Evolutionary conservation across 2,113 vertebrate genomes (phyloP).

Genomic region (Rhinolophus ferrumequinum): DNA sequence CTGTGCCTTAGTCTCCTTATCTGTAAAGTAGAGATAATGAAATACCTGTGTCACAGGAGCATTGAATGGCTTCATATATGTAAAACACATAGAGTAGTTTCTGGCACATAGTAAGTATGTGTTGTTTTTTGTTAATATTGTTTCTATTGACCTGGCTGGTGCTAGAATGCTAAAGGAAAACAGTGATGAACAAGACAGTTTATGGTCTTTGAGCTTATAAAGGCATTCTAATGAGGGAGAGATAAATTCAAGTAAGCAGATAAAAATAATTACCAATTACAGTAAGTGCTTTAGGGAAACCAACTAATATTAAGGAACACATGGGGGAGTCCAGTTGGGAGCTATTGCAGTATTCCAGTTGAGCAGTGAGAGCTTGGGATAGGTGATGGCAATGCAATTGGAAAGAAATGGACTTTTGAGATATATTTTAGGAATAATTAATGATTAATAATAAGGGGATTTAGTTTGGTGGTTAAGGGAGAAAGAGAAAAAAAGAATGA

Average conservation of each 20-base stretch:
- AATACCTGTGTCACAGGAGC: neutral
- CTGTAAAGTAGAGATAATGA: neutral
- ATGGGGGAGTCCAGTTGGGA: neutral
- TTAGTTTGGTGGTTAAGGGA: neutral
- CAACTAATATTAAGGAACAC: neutral
- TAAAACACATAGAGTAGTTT: neutral
- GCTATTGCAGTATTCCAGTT: neutral
- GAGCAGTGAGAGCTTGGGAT: neutral
- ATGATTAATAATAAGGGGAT: neutral
- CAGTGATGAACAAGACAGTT: neutral
- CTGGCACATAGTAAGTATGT: neutral
- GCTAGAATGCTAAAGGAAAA: neutral
- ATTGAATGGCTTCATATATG: neutral
- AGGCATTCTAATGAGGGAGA: neutral
- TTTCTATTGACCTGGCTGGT: neutral
- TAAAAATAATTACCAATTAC: neutral
- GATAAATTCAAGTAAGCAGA: neutral
- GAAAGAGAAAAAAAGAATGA: neutral
- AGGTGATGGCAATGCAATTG: neutral
- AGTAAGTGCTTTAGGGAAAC: neutral
- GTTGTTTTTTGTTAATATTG: neutral
- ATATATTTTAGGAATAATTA: neutral
- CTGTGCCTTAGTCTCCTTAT: neutral
- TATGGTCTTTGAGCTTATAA: neutral
- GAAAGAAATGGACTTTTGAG: neutral